phyloP scores from a whole-genome alignment of 2,888 invertebrate species.

The Lymantria monacha region DNA sequence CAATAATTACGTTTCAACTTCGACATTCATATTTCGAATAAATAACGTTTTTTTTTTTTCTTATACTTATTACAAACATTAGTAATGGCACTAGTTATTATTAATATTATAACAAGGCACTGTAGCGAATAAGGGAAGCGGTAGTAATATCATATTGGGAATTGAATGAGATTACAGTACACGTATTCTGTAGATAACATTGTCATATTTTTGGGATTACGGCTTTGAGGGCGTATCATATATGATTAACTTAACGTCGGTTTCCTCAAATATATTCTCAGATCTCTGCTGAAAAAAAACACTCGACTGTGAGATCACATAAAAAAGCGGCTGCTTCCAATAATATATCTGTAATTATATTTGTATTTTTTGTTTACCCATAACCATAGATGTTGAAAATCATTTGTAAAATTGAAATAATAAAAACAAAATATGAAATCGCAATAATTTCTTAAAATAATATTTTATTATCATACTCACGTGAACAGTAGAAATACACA shows the following conservation, averaged over 20 bases:
- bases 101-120: constrained; percentile 56
- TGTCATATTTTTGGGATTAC: constrained; percentile 8
- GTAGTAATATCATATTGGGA: constrained; percentile 17
- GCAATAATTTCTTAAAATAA: no score
- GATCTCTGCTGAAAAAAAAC: constrained; percentile 4
- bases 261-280: constrained; percentile 7
- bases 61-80: constrained; percentile 44
- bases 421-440: no score
- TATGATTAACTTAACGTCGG: neutral
- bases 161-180: constrained; percentile 20
- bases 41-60: constrained; percentile 35
- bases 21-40: constrained; percentile 33
- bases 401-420: no score
- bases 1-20: constrained; percentile 9
- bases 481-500: no score
- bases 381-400: no score
- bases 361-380: no score
- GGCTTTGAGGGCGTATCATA: neutral
- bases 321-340: neutral
- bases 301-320: constrained; percentile 17
- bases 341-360: neutral
- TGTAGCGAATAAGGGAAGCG: constrained; percentile 31
- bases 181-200: constrained; percentile 9
- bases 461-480: no score
- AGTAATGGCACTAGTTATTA: constrained; percentile 69